Percentiles rank a stretch among this genome's conserved stretches.
phyloP scores from a whole-genome alignment of 2,113 vertebrate genomes.

The Myotis yumanensis region DNA sequence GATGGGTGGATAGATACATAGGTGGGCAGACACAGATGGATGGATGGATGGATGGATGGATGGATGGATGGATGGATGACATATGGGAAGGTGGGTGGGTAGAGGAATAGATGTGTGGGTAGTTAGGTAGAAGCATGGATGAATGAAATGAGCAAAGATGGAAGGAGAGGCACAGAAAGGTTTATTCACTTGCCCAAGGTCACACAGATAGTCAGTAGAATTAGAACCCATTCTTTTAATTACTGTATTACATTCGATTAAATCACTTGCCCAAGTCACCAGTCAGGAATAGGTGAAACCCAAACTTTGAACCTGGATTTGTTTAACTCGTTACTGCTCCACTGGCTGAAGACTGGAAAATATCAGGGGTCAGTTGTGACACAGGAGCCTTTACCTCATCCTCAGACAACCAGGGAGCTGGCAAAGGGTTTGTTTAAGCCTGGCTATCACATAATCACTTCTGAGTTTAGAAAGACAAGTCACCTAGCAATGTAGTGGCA shows the following conservation, averaged over 20 bases:
- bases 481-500: neutral
- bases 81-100: neutral
- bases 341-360: neutral
- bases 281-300: neutral
- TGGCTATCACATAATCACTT: neutral
- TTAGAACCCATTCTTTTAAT: neutral
- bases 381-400: neutral
- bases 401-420: neutral
- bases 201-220: neutral
- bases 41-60: neutral
- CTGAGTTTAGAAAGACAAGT: neutral
- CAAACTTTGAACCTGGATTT: neutral
- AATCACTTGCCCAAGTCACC: neutral
- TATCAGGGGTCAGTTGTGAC: neutral
- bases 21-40: neutral
- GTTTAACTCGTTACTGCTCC: neutral
- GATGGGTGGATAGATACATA: neutral
- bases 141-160: neutral
- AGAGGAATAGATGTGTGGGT: neutral
- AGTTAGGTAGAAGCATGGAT: neutral
- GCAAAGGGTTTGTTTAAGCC: neutral
- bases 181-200: neutral
- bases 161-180: neutral
- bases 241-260: neutral
- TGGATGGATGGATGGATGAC: neutral